Evolutionary conservation across 2,888 invertebrate genomes (phyloP), one percentile per base, ranked within the genome.

Genomic region (Drosophila mimica): DNA sequence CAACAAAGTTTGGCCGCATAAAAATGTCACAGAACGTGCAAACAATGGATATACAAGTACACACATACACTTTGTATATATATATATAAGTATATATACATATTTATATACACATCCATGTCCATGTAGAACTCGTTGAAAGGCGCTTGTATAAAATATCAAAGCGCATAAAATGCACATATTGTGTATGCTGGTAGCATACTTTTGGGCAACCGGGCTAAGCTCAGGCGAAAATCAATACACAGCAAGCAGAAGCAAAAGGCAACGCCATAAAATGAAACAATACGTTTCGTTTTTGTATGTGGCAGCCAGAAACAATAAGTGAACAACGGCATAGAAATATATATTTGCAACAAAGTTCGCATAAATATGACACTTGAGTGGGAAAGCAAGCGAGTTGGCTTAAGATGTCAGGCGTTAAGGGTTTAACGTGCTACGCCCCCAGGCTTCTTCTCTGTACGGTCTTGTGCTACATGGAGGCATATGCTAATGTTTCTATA

Each of bases 21-120:
- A 88, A 85, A 85, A 85, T 87, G 89, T 89, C 89, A 87, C 88
- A 81, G 68, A 76, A 79, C 74, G 89, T 83, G 84, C 88, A 84
- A 87, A 87, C 89, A 84, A 89, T 89, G 84, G 89, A 59, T 69
- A 76, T 67, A 70, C 53, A 76, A 74, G 64, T 33, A 31, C 36
- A 74, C 36, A 76, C 43, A 70, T 61, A 68, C 25, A 46, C 58
- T 59, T 25, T 52, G 8, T 54, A 34, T 40, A n/a, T 48, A 30
- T 57, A 33, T 43, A 43, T 43, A 43, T 13, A 6, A 13, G 13
- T 20, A 20, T 13, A 43, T 20, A 20, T 20, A n/a, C 11, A 20
- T 20, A 13, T 38, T 3, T 8, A 38, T 20, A 20, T 20, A 46
- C 7, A 15, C 11, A n/a, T 46, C 20, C 20, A 46, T 53, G n/a